These are phyloP conservation scores for Patagioenas fasciata DNA, from an alignment of 2,113 vertebrate species.

Conservation along the genomic window DNA sequence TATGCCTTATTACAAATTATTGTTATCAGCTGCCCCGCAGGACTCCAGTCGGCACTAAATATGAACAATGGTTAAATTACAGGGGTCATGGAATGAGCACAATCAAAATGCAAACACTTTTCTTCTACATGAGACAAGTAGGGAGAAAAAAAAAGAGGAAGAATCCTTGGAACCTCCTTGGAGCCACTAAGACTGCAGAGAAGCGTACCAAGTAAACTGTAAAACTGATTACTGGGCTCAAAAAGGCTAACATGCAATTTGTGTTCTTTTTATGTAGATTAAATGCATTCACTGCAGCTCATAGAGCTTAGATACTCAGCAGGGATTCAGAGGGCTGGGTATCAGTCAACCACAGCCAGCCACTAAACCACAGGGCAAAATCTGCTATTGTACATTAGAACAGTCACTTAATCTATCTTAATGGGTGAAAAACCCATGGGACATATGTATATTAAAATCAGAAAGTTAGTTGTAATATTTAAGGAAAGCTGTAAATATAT, in stretches of 20 bases:
- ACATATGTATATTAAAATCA: constrained; percentile 74
- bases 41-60: constrained; percentile 72
- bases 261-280: constrained; percentile 85
- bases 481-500: constrained; percentile 64
- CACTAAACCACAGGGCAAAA: constrained; percentile 80
- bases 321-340: constrained; percentile 83
- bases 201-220: constrained; percentile 56
- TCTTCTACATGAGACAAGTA: constrained; percentile 60
- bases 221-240: constrained; percentile 74
- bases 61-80: constrained; percentile 78
- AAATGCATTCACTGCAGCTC: constrained; percentile 81
- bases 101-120: constrained; percentile 78
- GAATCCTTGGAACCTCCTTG: constrained; percentile 64
- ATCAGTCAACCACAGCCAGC: constrained; percentile 87
- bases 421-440: constrained; percentile 79
- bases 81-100: constrained; percentile 70
- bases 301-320: constrained; percentile 80
- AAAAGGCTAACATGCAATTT: constrained; percentile 80
- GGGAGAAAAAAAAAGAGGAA: background rate
- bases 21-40: constrained; percentile 79
- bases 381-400: constrained; percentile 84
- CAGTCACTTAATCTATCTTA: constrained; percentile 87
- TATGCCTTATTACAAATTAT: constrained; percentile 73
- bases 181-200: constrained; percentile 59
- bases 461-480: constrained; percentile 65